Conservation (phyloP, 2,888 invertebrate species). For the Pollenia griseotomentosa region DNA sequence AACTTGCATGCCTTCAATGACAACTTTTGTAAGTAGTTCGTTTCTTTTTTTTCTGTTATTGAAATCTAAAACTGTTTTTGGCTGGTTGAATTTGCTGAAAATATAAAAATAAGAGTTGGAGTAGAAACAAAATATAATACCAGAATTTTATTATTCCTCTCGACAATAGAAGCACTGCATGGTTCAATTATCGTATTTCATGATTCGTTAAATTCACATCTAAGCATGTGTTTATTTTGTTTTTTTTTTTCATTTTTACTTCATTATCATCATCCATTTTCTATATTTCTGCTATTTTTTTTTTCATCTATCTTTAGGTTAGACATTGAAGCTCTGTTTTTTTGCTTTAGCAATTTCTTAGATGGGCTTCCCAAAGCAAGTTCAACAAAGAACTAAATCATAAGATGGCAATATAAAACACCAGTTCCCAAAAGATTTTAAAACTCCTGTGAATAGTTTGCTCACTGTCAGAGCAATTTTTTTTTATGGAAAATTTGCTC, state of each 20-base stretch:
- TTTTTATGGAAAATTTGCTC: neutral
- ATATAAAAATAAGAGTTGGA: neutral
- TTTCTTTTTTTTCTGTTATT: conserved; percentile 7
- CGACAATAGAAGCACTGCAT: conserved; percentile 78
- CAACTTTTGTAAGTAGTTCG: conserved; percentile 5
- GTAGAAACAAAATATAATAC: conserved; percentile 1
- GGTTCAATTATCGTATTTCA: conserved; percentile 83
- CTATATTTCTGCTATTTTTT: neutral
- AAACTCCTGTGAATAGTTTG: neutral
- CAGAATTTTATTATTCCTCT: conserved; percentile 73
- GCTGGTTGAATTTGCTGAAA: neutral
- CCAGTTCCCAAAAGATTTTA: neutral
- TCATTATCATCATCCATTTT: conserved; percentile 18
- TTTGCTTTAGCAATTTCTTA: neutral
- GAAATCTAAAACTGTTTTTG: conserved; percentile 25
- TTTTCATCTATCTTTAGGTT: conserved; percentile 10
- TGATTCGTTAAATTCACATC: conserved; percentile 83
- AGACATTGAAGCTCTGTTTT: neutral
- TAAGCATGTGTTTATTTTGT: conserved; percentile 57
- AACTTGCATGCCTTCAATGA: conserved; percentile 29
- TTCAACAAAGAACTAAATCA: neutral
- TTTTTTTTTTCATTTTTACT: neutral
- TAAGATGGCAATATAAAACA: conserved; percentile 3
- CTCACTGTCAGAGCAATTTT: neutral
- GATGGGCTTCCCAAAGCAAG: neutral